Evolutionary conservation across 2,113 vertebrate genomes (phyloP).

Genomic region (Caranx melampygus): DNA sequence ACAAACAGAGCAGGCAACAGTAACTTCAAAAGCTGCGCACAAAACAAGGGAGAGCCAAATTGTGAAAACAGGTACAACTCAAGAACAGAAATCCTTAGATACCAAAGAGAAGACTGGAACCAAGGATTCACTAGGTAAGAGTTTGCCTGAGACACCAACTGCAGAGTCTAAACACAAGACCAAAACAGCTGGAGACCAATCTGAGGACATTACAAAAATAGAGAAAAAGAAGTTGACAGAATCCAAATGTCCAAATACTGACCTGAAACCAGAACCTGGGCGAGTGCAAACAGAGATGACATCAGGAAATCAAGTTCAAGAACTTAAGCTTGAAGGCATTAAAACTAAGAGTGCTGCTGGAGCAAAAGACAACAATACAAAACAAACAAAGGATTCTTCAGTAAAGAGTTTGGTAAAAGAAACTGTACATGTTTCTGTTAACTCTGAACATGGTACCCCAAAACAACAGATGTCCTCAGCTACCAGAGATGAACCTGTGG

Average conservation of each 20-base stretch:
- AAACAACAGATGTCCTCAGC: background rate
- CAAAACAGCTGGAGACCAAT: background rate
- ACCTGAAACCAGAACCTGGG: background rate
- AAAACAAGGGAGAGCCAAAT: background rate
- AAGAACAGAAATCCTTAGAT: background rate
- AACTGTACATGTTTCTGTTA: background rate
- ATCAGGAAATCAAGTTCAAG: background rate
- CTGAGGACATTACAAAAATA: background rate
- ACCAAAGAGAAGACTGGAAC: background rate
- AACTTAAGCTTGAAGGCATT: background rate
- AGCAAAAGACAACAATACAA: background rate
- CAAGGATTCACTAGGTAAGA: constrained; percentile 8
- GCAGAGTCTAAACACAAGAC: background rate
- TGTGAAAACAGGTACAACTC: background rate
- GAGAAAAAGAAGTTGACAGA: background rate
- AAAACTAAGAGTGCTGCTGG: background rate
- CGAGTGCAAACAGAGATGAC: background rate
- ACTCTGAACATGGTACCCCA: background rate
- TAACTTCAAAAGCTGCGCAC: accelerated
- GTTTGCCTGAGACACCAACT: background rate
- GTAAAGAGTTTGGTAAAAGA: background rate
- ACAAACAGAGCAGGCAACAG: background rate
- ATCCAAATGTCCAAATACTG: background rate
- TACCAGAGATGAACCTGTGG: background rate
- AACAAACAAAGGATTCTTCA: background rate